phyloP scores from a whole-genome alignment of 2,888 invertebrate genomes.

The Eupithecia tripunctaria region DNA sequence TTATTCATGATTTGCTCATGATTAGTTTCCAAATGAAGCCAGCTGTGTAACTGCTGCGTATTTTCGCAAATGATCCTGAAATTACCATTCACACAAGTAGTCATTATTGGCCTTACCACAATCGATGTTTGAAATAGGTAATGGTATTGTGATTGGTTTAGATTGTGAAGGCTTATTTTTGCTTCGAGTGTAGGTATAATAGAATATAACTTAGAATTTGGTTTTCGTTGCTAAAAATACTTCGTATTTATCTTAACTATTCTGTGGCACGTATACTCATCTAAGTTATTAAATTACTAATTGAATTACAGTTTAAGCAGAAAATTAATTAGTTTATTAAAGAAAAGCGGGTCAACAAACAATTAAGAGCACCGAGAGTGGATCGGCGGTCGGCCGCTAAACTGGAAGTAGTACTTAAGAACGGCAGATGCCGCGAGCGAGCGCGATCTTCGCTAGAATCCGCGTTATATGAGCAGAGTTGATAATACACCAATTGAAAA shows the following conservation, averaged over 20 bases:
- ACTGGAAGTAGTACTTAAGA: conserved; percentile 65
- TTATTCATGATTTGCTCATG: not conserved
- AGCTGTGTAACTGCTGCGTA: not conserved
- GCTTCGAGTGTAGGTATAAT: not conserved
- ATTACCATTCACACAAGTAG: not conserved
- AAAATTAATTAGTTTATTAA: conserved; percentile 28
- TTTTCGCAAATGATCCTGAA: not conserved
- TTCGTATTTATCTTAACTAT: not conserved
- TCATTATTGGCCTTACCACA: not conserved
- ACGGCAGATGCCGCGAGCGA: conserved; percentile 64
- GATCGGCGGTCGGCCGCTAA: conserved; percentile 55
- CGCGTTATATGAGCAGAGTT: conserved; percentile 48
- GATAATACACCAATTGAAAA: conserved; percentile 38
- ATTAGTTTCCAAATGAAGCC: not conserved
- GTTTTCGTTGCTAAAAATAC: not conserved
- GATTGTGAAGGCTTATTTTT: not conserved
- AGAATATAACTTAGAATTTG: not conserved
- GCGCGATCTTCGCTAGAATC: conserved; percentile 35
- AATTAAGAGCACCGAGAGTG: conserved; percentile 61
- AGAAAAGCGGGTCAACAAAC: conserved; percentile 49
- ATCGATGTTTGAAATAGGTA: not conserved
- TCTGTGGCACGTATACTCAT: not conserved
- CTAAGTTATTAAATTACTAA: not conserved
- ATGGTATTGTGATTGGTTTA: not conserved
- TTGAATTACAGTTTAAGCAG: conserved; percentile 9